Evolutionary conservation across 1,140 invertebrate species (phyloP).

Genomic region (Dinoponera quadriceps): DNA sequence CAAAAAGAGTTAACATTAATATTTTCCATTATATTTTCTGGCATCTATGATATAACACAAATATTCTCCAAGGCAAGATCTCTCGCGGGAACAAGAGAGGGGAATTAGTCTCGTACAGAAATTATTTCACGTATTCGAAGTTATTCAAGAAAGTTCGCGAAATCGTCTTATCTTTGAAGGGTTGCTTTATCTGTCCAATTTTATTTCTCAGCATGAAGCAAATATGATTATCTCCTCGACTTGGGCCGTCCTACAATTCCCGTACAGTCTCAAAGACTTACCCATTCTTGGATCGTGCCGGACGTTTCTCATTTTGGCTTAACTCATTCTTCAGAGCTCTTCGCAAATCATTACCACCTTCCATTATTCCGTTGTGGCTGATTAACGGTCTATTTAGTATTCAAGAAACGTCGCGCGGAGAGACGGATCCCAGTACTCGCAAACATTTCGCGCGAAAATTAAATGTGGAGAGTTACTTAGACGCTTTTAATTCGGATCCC

Average conservation of each 20-base stretch:
- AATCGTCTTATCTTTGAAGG: not conserved
- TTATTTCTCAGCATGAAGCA: not conserved
- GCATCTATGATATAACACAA: no score
- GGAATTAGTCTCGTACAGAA: not conserved
- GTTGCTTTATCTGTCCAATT: not conserved
- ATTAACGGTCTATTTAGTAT: not conserved
- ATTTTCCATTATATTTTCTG: not conserved
- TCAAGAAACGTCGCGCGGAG: not conserved
- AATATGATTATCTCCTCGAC: not conserved
- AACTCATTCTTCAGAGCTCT: not conserved
- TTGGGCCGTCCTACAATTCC: not conserved
- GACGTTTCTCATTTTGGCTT: not conserved
- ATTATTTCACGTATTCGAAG: not conserved
- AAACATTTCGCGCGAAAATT: not conserved
- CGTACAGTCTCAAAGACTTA: not conserved
- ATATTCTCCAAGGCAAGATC: not conserved
- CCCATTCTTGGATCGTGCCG: not conserved
- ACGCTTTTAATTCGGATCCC: no score
- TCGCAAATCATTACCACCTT: not conserved
- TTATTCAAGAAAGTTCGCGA: slow-evolving; percentile 12
- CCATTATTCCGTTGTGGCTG: not conserved
- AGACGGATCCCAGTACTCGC: not conserved
- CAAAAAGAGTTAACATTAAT: not conserved
- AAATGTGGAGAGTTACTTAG: not conserved
- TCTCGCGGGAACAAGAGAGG: not conserved